Evolutionary conservation across 1,140 invertebrate species (phyloP), one percentile per base, ranked within the genome.

Genomic region (Dolichoris vasculosae): DNA sequence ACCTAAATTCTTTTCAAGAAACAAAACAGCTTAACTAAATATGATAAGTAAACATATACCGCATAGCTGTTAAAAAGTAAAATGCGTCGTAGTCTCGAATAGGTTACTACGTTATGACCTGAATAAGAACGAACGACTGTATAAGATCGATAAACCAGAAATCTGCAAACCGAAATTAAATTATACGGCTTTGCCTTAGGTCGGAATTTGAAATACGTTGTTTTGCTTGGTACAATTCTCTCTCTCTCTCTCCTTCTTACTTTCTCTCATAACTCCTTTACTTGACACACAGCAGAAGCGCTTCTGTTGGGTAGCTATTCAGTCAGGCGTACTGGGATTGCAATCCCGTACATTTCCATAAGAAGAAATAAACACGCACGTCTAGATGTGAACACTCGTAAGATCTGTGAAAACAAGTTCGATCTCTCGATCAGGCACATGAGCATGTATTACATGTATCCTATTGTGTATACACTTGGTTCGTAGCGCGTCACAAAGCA

Each of bases 91-190:
- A 84, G 32, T 75, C 63, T 84, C 75, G 75, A 35, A 11, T n/a
- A 84, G 82, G 82, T 78, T 84, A 84, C 75, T 84, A 35, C 82
- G 82, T 84, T 84, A 75, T 84, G 82, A 84, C 82, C 82, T 63
- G 43, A 84, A 84, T 78, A 78, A 43, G 38, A 59, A 7, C 26
- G 43, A 51, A 51, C 69, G 71, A 48, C 17, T 17, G 69, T 35
- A 32, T 55, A n/a, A 32, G 17, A 64, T 81, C 64, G 79, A 64
- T 81, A 81, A 81, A 32, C 23, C 32, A 81, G 64, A 8, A 73
- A 73, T 73, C 23, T 40, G 26, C 69, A 43, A 73, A 43, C 38
- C 69, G 43, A n/a, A n/a, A n/a, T n/a, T n/a, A n/a, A n/a, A n/a
- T n/a, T n/a, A n/a, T n/a, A 4, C 38, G 69, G 38, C 40, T 73